phyloP scores from a whole-genome alignment of 2,888 invertebrate species.

The Hydriomena furcata region DNA sequence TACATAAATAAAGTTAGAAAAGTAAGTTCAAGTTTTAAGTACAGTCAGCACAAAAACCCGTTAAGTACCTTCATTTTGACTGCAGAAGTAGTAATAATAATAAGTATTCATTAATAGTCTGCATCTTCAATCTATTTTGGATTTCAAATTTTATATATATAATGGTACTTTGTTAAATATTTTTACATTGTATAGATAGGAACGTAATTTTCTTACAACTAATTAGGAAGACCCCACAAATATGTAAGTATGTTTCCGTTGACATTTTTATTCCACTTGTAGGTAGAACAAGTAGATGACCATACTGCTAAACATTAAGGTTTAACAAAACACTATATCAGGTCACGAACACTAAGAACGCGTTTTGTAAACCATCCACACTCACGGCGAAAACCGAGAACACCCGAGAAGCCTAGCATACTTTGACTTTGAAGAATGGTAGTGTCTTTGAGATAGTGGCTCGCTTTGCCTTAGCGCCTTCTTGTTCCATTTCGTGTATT shows the following conservation, averaged over 20 bases:
- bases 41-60: conserved; percentile 26
- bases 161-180: conserved; percentile 55
- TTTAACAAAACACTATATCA: too few species aligned
- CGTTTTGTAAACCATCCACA: too few species aligned
- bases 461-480: too few species aligned
- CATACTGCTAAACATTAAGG: too few species aligned
- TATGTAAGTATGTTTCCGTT: conserved; percentile 5
- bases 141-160: conserved; percentile 31
- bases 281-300: too few species aligned
- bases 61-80: conserved; percentile 6
- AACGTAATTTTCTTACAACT: conserved; percentile 61
- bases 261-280: too few species aligned
- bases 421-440: too few species aligned
- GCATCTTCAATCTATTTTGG: conserved; percentile 1
- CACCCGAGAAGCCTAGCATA: too few species aligned
- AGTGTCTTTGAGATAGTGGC: too few species aligned
- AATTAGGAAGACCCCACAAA: conserved; percentile 22
- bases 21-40: conserved; percentile 18
- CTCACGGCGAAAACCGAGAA: too few species aligned
- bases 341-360: too few species aligned
- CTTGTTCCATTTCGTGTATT: too few species aligned
- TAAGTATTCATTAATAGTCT: background rate
- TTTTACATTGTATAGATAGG: conserved; percentile 70
- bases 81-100: background rate
- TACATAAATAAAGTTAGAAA: conserved; percentile 22